Conservation (phyloP, 2,113 vertebrate species). For the Brachypodius melanocephalos region DNA sequence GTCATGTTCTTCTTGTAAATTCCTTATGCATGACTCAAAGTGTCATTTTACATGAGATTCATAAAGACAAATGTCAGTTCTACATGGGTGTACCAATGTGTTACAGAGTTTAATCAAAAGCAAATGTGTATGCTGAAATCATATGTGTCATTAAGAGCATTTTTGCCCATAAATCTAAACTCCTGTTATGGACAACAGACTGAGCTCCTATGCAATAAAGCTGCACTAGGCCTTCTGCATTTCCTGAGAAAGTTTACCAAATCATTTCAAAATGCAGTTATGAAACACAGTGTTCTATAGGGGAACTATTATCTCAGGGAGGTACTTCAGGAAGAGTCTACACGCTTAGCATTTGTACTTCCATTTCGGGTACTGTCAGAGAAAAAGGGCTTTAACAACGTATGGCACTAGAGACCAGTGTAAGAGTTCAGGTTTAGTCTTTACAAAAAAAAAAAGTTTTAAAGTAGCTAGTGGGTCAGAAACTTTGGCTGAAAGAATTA, state of each 20-base stretch:
- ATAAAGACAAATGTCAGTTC: conserved; percentile 68
- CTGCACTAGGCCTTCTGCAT: conserved; percentile 30
- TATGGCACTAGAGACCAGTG: not conserved
- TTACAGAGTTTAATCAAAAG: conserved; percentile 69
- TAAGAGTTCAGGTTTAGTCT: not conserved
- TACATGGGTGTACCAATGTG: conserved; percentile 54
- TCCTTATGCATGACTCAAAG: conserved; percentile 68
- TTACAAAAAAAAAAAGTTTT: not conserved
- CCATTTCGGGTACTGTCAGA: not conserved
- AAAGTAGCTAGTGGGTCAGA: not conserved
- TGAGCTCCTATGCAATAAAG: conserved; percentile 41
- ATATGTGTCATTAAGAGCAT: conserved; percentile 64
- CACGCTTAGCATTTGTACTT: not conserved
- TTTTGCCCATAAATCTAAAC: conserved; percentile 58
- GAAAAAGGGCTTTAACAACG: not conserved
- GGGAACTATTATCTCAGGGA: not conserved
- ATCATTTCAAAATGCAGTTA: conserved; percentile 2
- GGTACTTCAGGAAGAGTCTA: not conserved
- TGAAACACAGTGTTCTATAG: not conserved
- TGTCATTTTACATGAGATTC: conserved; percentile 70
- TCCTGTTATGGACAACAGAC: conserved; percentile 41
- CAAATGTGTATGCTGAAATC: conserved; percentile 68
- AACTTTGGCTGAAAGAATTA: not conserved
- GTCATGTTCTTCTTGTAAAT: conserved; percentile 72
- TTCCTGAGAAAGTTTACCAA: conserved; percentile 39